A percentile compares a stretch with the other conserved stretches of the same genome.
Conservation (phyloP, 2,113 vertebrate genomes). For the Phrynosoma platyrhinos region DNA sequence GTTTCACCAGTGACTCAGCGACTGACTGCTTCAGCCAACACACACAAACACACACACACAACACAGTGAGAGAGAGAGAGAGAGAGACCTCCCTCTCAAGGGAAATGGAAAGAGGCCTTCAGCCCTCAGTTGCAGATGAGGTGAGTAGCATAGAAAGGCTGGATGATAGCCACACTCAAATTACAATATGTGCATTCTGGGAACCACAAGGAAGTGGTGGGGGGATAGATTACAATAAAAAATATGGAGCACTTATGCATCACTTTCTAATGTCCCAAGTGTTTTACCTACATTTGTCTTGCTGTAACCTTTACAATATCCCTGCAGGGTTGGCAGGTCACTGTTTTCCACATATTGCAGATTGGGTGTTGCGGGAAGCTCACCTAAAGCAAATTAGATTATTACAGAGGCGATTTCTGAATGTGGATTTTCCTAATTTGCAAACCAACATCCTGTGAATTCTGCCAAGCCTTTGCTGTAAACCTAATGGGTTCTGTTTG, state of each 20-base stretch:
- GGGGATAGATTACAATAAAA: not conserved
- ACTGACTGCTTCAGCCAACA: slow-evolving; percentile 53
- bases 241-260: too few relatives aligned
- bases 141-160: not conserved
- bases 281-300: not conserved
- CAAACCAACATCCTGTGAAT: not conserved
- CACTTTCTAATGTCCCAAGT: not conserved
- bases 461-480: not conserved
- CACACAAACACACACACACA: not conserved
- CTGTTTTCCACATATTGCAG: too few relatives aligned
- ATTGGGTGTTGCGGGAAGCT: not conserved
- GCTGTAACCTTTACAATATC: not conserved
- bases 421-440: not conserved
- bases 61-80: too few relatives aligned
- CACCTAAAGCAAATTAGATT: not conserved
- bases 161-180: not conserved
- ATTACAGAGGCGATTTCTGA: not conserved
- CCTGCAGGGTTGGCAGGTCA: not conserved
- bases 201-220: not conserved
- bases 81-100: not conserved
- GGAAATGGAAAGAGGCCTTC: not conserved
- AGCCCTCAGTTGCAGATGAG: slow-evolving; percentile 31
- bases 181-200: not conserved
- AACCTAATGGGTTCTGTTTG: too few relatives aligned
- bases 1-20: slow-evolving; percentile 71